Evolutionary conservation across 2,797 vertebrate genomes (phyloP).

Genomic region (Microctenopoma lineatum): DNA sequence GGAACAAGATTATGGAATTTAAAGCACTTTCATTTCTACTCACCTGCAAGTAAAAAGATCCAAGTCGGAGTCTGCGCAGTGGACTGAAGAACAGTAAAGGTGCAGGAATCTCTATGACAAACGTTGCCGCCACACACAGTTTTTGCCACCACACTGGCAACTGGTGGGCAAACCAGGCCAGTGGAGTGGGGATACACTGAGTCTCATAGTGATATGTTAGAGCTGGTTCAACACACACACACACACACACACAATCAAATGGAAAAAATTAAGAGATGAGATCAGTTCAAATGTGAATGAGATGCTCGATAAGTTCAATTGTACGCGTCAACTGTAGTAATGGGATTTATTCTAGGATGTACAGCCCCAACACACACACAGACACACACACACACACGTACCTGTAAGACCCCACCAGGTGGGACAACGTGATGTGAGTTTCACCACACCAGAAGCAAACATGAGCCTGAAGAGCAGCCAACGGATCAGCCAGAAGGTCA

Average conservation of each 20-base stretch:
- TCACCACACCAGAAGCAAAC: slow-evolving; percentile 95
- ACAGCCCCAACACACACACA: too few relatives aligned
- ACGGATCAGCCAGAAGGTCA: slow-evolving; percentile 92
- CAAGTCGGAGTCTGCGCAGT: slow-evolving; percentile 85
- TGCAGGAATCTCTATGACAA: slow-evolving; percentile 88
- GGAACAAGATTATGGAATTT: background rate
- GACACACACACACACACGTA: slow-evolving; percentile 47
- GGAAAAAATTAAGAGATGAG: background rate
- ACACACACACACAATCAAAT: background rate
- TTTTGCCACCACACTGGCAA: slow-evolving; percentile 93
- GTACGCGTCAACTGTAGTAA: too few relatives aligned
- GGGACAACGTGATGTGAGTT: slow-evolving; percentile 94
- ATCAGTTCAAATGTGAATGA: too few relatives aligned
- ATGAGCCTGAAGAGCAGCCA: slow-evolving; percentile 97
- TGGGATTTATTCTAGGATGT: too few relatives aligned
- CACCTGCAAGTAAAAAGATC: slow-evolving; percentile 93
- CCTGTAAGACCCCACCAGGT: slow-evolving; percentile 98
- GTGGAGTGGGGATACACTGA: slow-evolving; percentile 91
- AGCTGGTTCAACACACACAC: slow-evolving; percentile 51
- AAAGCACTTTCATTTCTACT: slow-evolving; percentile 1
- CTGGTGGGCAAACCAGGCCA: slow-evolving; percentile 93
- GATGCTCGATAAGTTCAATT: too few relatives aligned
- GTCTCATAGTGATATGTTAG: slow-evolving; percentile 91
- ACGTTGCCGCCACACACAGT: slow-evolving; percentile 88
- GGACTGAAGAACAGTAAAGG: slow-evolving; percentile 92